phyloP scores from a whole-genome alignment of 2,113 vertebrate species.

The Plestiodon gilberti region DNA sequence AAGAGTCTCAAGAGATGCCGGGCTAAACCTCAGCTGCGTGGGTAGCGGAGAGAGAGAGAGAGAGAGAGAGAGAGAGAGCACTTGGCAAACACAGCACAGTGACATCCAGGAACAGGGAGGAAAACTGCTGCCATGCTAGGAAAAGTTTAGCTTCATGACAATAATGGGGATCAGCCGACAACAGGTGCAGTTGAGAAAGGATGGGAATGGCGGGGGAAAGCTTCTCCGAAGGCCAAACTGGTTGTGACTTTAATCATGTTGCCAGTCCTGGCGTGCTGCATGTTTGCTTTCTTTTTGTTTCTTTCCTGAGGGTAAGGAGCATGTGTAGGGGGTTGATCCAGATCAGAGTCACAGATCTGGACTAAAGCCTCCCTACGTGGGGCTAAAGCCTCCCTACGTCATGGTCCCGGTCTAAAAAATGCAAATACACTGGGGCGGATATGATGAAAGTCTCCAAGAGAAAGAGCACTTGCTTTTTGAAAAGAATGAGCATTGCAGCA shows the following conservation, averaged over 20 bases:
- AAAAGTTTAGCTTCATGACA: constrained; percentile 40
- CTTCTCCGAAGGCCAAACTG: background rate
- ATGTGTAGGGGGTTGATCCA: too few species aligned
- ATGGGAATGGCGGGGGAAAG: constrained; percentile 38
- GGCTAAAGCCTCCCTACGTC: background rate
- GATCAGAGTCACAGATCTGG: background rate
- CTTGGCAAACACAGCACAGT: constrained; percentile 47
- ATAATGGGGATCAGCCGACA: constrained; percentile 33
- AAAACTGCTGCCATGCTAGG: constrained; percentile 20
- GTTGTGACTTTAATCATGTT: too few species aligned
- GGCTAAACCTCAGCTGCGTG: constrained; percentile 56
- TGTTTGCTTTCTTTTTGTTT: too few species aligned
- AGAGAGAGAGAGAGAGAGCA: constrained; percentile 45
- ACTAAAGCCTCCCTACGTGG: background rate
- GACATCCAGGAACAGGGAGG: constrained; percentile 16
- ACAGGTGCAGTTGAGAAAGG: constrained; percentile 49
- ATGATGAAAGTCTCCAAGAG: too few species aligned
- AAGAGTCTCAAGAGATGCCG: constrained; percentile 63
- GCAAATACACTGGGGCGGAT: too few species aligned
- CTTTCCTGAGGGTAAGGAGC: too few species aligned
- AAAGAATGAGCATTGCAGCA: too few species aligned
- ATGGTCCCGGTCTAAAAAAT: too few species aligned
- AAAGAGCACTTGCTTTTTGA: background rate
- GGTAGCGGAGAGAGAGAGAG: constrained; percentile 64
- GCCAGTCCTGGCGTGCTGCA: too few species aligned